Evolutionary conservation across 2,797 vertebrate genomes (phyloP).

Genomic region (Chrysocyon brachyurus): DNA sequence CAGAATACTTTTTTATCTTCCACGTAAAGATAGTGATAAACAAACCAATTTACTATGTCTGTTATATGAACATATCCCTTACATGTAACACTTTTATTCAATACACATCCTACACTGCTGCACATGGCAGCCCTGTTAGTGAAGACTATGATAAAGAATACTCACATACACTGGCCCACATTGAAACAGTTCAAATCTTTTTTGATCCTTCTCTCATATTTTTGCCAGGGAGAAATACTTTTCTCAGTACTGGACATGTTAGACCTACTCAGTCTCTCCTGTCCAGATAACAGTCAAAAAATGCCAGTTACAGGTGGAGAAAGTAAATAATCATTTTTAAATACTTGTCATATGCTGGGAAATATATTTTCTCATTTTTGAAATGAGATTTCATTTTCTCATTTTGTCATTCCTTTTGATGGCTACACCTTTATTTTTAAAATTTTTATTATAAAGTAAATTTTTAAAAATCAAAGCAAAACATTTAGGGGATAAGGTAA

Average conservation of each 20-base stretch:
- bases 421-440: neutral
- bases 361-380: conserved; percentile 37
- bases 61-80: neutral
- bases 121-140: neutral
- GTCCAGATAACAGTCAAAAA: neutral
- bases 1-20: neutral
- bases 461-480: neutral
- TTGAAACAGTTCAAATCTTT: neutral
- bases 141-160: neutral
- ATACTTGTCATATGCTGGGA: neutral
- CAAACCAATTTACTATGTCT: neutral
- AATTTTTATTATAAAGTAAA: neutral
- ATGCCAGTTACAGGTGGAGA: neutral
- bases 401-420: too few relatives aligned
- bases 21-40: neutral
- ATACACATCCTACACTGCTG: neutral
- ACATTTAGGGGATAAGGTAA: neutral
- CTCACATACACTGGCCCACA: neutral
- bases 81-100: neutral
- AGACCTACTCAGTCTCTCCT: neutral
- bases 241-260: neutral
- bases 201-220: neutral
- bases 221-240: neutral
- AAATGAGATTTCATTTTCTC: neutral
- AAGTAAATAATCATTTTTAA: neutral